These are phyloP conservation scores for Penaeus monodon DNA, from an alignment of 2,888 invertebrate genomes.

Conservation along the genomic window DNA sequence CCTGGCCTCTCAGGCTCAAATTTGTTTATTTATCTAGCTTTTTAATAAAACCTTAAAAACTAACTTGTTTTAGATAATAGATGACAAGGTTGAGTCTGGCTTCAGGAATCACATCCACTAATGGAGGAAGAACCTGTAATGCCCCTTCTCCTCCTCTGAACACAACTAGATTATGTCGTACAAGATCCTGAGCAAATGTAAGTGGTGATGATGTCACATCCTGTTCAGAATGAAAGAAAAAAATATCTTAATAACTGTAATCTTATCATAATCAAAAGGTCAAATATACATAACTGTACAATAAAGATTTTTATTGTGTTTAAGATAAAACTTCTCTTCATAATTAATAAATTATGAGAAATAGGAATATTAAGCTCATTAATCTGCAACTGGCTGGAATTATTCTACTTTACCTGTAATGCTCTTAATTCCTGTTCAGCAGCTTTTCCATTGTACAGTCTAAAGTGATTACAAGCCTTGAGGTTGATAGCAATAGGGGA, in stretches of 20 bases:
- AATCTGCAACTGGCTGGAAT: background rate
- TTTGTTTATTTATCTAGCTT: background rate
- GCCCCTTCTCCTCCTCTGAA: constrained; percentile 95
- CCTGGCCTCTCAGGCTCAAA: too few relatives aligned
- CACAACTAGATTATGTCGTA: constrained; percentile 94
- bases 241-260: too few relatives aligned
- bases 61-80: constrained; percentile 84
- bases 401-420: constrained; percentile 49
- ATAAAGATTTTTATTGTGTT: background rate
- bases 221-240: constrained; percentile 26
- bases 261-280: too few relatives aligned
- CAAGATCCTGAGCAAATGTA: constrained; percentile 88
- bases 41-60: background rate
- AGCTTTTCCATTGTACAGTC: constrained; percentile 91
- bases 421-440: constrained; percentile 78
- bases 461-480: constrained; percentile 86
- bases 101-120: constrained; percentile 96
- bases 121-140: constrained; percentile 88
- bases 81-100: constrained; percentile 96
- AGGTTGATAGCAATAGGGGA: constrained; percentile 96
- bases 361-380: background rate
- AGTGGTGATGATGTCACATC: constrained; percentile 70
- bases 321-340: background rate
- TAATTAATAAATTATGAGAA: background rate
- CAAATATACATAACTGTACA: background rate